Percentiles rank a stretch among this genome's conserved stretches.
Evolutionary conservation across 2,113 vertebrate species (phyloP).

Genomic region (Poecilia latipinna): DNA sequence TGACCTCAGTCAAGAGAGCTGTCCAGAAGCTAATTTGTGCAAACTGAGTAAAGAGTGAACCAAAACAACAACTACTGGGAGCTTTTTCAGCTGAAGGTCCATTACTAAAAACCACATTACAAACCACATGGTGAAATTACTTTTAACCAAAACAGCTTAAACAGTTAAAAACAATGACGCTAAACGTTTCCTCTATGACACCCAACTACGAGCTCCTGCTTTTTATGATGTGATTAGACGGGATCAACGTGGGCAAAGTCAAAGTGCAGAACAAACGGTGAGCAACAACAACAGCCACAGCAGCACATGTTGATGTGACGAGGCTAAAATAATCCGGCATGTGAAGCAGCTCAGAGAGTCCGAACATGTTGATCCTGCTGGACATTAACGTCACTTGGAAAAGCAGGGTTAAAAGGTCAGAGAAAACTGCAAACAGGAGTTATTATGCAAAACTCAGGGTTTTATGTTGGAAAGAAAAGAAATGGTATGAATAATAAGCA

Average conservation of each 20-base stretch:
- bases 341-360: neutral
- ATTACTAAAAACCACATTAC: neutral
- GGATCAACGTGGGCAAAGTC: neutral
- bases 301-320: neutral
- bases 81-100: neutral
- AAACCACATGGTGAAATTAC: neutral
- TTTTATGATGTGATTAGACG: neutral
- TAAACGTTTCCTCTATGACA: no score
- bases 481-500: neutral
- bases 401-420: conserved; percentile 1
- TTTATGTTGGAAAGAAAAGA: neutral
- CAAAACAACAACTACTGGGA: neutral
- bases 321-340: neutral
- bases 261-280: neutral
- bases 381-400: neutral
- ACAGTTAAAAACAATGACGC: neutral
- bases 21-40: no score
- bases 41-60: neutral
- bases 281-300: neutral
- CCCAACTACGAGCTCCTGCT: no score
- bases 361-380: neutral
- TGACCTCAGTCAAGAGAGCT: no score
- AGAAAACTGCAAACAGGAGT: neutral
- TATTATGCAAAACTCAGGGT: neutral
- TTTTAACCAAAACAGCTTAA: neutral